Evolutionary conservation across 2,113 vertebrate genomes (phyloP).

Genomic region (Malurus elegans): DNA sequence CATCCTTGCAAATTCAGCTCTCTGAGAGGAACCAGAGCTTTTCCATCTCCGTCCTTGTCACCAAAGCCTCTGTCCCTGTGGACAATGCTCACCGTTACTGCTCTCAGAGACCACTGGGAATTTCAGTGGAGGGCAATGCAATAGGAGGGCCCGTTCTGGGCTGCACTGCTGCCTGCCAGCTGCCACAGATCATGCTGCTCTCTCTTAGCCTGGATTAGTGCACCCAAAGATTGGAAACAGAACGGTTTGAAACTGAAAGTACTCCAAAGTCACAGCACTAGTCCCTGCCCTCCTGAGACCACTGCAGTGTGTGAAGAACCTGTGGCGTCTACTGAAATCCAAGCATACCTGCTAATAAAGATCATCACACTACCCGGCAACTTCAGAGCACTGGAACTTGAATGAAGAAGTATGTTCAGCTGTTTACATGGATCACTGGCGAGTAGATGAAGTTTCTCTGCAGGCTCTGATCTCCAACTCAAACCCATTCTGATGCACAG

Average conservation of each 20-base stretch:
- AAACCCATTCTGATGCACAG: background rate
- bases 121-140: background rate
- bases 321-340: background rate
- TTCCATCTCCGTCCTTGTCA: background rate
- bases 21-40: background rate
- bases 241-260: background rate
- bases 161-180: background rate
- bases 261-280: fast-evolving
- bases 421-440: background rate
- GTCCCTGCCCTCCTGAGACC: background rate
- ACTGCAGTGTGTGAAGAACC: background rate
- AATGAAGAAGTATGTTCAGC: background rate
- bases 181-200: background rate
- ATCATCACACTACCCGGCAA: background rate
- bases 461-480: background rate
- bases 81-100: background rate
- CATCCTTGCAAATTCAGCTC: background rate
- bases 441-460: background rate
- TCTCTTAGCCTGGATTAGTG: background rate
- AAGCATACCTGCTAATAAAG: background rate
- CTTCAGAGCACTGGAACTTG: background rate
- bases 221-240: background rate
- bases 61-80: background rate
- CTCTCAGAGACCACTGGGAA: background rate
- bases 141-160: background rate